Base-by-base conservation (phyloP, 2,888 invertebrate species). In the Callimorpha dominula region DNA sequence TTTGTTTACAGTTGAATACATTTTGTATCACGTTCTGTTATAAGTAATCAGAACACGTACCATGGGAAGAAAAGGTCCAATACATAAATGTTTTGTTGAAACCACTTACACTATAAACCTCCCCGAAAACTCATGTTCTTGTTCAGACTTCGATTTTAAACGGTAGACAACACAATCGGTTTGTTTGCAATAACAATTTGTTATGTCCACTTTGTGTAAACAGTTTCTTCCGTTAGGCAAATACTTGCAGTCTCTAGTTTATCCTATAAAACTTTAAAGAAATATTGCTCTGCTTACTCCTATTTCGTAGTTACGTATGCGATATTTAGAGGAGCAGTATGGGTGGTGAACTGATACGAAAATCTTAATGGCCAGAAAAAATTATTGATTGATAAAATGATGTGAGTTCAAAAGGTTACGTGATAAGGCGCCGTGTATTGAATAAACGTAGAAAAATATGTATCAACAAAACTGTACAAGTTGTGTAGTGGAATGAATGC, bases 321-420 rank as follows among this genome's bases (percentile, higher is more conserved):
- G 75, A 77, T 77, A 76, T 70, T 65, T 20, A 70, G 81, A 78
- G 77, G 80, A 79, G 66, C 83, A 75, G 65, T 78, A 73, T 81
- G 84, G 81, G 85, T 81, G 83, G 83, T 74, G 72, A 68, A 76
- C 75, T 70, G 74, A 84, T 78, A 80, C 73, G 77, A 74, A 80
- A 78, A 76, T 74, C 78, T 73, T 84, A 82, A 82, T 81, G 81
- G 83, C 77, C 81, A 82, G 81, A 84, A 84, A 63, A 20, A 83
- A 81, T 89, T 89, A 90, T 90, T 89, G 81, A 87, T 85, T 86
- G 88, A 92, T 90, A 88, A 89, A 80, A 78, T 68, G 78, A 77
- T 75, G 85, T 77, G 76, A 83, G 86, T 83, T 85, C 86, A 87
- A 89, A 83, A 88, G 86, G 90, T 87, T 85, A 77, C 20, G 68